A percentile compares a stretch with the other conserved stretches of the same genome.
phyloP scores from a whole-genome alignment of 2,113 vertebrate species.

The Phalacrocorax brasilianus region DNA sequence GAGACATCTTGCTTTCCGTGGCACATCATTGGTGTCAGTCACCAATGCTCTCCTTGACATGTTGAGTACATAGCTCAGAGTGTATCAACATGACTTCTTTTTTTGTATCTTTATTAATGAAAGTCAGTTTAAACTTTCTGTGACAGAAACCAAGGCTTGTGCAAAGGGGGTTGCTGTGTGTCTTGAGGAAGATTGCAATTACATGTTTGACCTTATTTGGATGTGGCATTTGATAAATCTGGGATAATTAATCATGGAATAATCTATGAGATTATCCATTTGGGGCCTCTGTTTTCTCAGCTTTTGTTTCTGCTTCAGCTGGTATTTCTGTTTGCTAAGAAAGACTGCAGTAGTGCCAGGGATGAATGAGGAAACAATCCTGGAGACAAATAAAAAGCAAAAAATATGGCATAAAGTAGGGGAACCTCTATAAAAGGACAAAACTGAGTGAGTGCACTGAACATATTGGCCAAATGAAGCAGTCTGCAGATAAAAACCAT shows the following conservation, averaged over 20 bases:
- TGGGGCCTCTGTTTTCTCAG: neutral
- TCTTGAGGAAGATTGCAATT: neutral
- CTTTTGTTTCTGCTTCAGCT: slow-evolving; percentile 13
- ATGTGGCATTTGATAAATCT: slow-evolving; percentile 27
- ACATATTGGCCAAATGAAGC: neutral
- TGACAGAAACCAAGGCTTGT: neutral
- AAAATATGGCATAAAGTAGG: neutral
- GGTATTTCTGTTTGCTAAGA: slow-evolving; percentile 10
- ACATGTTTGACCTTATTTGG: slow-evolving; percentile 38
- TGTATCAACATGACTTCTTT: neutral
- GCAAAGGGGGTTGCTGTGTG: neutral
- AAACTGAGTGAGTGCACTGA: neutral
- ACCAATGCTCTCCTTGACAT: slow-evolving; percentile 13
- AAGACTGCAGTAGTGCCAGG: neutral
- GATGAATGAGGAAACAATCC: neutral
- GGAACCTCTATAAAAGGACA: slow-evolving; percentile 48
- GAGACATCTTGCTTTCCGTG: slow-evolving; percentile 7
- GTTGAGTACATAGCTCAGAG: neutral
- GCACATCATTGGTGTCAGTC: slow-evolving; percentile 38
- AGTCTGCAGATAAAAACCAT: slow-evolving; percentile 15
- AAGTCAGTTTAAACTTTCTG: neutral
- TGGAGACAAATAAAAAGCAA: neutral
- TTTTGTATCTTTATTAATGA: neutral
- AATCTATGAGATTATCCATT: slow-evolving; percentile 22
- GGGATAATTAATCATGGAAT: slow-evolving; percentile 25